A percentile compares a stretch with the other conserved stretches of the same genome.
Evolutionary conservation across 2,113 vertebrate genomes (phyloP).

Genomic region (Amia ocellicauda): DNA sequence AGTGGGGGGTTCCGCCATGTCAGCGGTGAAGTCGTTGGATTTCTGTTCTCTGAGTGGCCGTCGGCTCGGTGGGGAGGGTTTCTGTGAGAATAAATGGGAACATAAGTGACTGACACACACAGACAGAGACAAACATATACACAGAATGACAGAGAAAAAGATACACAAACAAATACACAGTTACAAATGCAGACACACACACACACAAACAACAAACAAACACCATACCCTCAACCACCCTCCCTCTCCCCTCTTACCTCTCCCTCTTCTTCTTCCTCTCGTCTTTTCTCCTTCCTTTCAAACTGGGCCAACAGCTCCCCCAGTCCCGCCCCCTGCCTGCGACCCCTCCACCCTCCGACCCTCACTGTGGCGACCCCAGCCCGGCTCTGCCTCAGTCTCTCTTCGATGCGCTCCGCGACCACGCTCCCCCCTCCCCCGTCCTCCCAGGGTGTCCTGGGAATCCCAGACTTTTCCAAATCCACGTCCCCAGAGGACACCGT

Average conservation of each 20-base stretch:
- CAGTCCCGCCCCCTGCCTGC: conserved; percentile 5
- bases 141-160: too few species aligned
- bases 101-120: conserved; percentile 26
- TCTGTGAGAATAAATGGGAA: not conserved
- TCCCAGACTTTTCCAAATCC: not conserved
- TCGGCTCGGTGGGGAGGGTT: too few species aligned
- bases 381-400: not conserved
- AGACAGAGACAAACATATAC: conserved; percentile 1
- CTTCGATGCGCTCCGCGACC: conserved; percentile 12
- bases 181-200: not conserved
- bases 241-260: conserved; percentile 12
- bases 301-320: not conserved
- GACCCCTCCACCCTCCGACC: not conserved
- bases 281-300: not conserved
- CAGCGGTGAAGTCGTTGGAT: too few species aligned
- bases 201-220: not conserved
- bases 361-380: not conserved
- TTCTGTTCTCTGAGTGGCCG: too few species aligned
- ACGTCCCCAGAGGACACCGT: not conserved
- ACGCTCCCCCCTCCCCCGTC: too few species aligned
- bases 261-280: conserved; percentile 18
- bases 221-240: conserved; percentile 39
- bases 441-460: too few species aligned
- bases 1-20: too few species aligned
- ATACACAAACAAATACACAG: not conserved